Base-by-base conservation (phyloP, 2,113 vertebrate species). In the Orthonyx spaldingii region DNA sequence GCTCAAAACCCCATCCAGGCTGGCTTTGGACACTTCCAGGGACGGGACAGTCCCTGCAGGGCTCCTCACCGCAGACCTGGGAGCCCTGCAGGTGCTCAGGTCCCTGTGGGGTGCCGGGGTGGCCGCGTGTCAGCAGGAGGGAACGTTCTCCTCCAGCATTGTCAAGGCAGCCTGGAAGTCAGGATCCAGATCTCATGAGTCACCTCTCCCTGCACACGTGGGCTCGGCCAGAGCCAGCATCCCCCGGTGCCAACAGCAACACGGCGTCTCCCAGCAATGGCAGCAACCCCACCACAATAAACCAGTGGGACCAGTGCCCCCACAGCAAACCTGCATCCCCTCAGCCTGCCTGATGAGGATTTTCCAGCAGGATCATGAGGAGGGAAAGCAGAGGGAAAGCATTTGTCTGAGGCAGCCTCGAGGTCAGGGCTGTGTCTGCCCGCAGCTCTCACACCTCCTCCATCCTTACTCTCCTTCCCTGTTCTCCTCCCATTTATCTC, bases 101-200 rank as follows among this genome's bases (percentile, higher is more conserved):
- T 39, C 47, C 39, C 7, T 0, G 16, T 0, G 2, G 32, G 41
- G 16, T 26, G 23, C 35, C 0, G 17, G 20, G 47, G 19, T 11
- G 71, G 52, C 80, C 0, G 4, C 59, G 79, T 89, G 92, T 97
- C 94, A 96, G 94, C 92, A 84, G 92, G 94, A 96, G 93, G 71
- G 96, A 97, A 95, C 94, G 94, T 95, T 97, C 96, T 55, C 5
- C 55, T 47, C 0, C 49, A 74, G 88, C 70, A 7, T 22, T 68
- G 39, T 52, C 9, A n/a, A 84, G 76, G 92, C 92, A 70, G 94
- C 28, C 68, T 7, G 52, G 11, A 41, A 11, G 0, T 1, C 68
- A 30, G 10, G 2, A 7, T 59, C 28, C 90, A 78, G 88, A 20
- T 32, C 60, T 86, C 79, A 60, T 96, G 96, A 97, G 71, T 95